Evolutionary conservation across 2,797 vertebrate genomes (phyloP).

Genomic region (Myripristis murdjan): DNA sequence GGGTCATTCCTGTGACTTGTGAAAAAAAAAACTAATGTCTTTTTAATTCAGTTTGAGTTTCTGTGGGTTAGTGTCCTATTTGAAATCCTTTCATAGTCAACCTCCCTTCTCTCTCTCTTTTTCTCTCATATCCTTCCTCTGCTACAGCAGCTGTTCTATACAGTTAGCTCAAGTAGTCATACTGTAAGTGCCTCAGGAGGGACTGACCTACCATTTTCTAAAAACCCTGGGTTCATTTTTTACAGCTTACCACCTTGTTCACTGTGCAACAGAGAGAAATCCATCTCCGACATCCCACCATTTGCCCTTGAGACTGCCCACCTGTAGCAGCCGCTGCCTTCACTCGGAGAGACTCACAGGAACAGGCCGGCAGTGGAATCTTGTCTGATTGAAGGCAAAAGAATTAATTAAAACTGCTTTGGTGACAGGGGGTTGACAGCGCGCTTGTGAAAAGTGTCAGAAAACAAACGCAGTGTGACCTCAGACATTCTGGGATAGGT

Average conservation of each 20-base stretch:
- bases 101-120: not conserved
- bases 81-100: not conserved
- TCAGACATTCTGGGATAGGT: slow-evolving; percentile 29
- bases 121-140: not conserved
- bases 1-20: no score
- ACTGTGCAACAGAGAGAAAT: slow-evolving; percentile 12
- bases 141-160: not conserved
- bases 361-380: not conserved
- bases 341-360: not conserved
- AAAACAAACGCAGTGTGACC: slow-evolving; percentile 39
- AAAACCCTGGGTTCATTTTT: slow-evolving; percentile 25
- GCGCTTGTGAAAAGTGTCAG: slow-evolving; percentile 30
- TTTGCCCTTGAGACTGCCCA: slow-evolving; percentile 37
- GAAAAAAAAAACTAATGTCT: no score
- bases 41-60: not conserved
- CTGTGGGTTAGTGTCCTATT: slow-evolving; percentile 2
- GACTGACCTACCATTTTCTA: slow-evolving; percentile 26
- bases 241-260: slow-evolving; percentile 15
- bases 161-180: not conserved
- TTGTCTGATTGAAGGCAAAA: slow-evolving; percentile 30
- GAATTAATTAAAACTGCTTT: slow-evolving; percentile 31
- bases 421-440: slow-evolving; percentile 16
- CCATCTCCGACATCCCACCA: slow-evolving; percentile 18
- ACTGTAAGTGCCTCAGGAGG: slow-evolving; percentile 12
- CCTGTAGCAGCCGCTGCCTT: slow-evolving; percentile 18